Base-by-base conservation (phyloP, 2,888 invertebrate species). In the Orchestes rusci region DNA sequence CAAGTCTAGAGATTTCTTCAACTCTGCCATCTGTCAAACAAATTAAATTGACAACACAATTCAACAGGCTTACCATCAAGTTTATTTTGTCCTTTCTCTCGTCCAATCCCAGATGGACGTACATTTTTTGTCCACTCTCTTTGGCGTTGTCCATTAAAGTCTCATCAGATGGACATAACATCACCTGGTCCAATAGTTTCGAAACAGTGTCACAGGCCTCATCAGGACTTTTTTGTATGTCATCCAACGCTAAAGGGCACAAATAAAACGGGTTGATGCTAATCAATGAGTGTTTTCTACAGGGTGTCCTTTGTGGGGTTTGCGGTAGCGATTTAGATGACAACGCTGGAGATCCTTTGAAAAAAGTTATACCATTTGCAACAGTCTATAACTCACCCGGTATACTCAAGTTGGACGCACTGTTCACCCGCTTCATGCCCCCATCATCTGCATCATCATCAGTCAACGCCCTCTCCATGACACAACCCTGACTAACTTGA, bases 91-190 rank as follows among this genome's bases (percentile, higher is more conserved):
- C 75, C 45, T 80, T 77, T 51, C 86, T 73, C 51, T 83, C 83
- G 20, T 76, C 73, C 3, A 81, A 76, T 15, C 80, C 73, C 55
- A 88, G 71, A 56, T 79, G 73, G 39, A 77, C 74, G 62, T 86
- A 93, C 47, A 95, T 77, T 59, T 82, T 82, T 61, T 81, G 83
- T 33, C 94, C 93, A 50, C 84, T 82, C 63, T 86, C 84, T 69
- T 94, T 85, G 13, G 95, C 94, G 54, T 85, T 78, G 44, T 85
- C 84, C 74, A 95, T 90, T 55, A 93, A 75, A 53, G 82, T 81
- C 61, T 92, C 90, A 60, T 87, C 84, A 51, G 75, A 71, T 45
- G 76, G 69, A 49, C 70, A 74, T 56, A 70, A 68, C 57, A 79
- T 68, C 50, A 76, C 73, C 47, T 43, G 19, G 52, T 72, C 72